These are phyloP conservation scores for Busseola fusca DNA, from an alignment of 2,888 invertebrate species.

Conservation along the genomic window DNA sequence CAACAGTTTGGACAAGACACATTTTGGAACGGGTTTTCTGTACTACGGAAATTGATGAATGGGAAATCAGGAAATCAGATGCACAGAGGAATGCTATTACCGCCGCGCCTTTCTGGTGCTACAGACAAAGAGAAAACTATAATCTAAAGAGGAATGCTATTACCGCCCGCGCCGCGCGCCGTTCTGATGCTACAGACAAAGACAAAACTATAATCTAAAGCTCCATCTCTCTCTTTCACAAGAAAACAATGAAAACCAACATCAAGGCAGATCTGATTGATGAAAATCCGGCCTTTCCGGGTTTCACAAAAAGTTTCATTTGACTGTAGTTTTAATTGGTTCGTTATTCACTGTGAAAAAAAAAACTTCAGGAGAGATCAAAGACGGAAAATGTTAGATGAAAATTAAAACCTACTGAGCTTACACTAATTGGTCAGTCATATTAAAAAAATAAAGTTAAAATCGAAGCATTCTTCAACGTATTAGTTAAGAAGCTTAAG, in stretches of 20 bases:
- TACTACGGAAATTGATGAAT: not conserved
- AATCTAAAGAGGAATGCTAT: conserved; percentile 1
- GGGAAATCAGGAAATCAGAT: not conserved
- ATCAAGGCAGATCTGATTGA: not conserved
- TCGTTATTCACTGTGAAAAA: not conserved
- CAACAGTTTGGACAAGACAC: conserved; percentile 1
- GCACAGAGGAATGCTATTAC: not conserved
- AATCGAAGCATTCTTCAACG: not conserved
- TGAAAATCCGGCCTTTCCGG: not conserved
- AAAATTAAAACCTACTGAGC: not conserved
- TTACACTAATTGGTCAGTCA: not conserved
- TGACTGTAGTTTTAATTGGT: not conserved
- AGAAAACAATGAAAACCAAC: not conserved
- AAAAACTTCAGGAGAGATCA: not conserved
- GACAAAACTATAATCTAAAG: not conserved
- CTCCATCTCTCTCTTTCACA: not conserved
- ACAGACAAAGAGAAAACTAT: not conserved
- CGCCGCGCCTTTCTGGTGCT: not conserved
- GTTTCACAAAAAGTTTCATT: not conserved
- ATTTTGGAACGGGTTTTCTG: not conserved
- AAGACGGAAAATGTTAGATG: not conserved
- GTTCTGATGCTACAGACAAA: not conserved
- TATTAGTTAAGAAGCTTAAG: not conserved
- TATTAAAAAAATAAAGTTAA: not conserved
- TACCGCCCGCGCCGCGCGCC: not conserved